Conservation (phyloP, 2,113 vertebrate genomes). For the Chaetodon auriga region DNA sequence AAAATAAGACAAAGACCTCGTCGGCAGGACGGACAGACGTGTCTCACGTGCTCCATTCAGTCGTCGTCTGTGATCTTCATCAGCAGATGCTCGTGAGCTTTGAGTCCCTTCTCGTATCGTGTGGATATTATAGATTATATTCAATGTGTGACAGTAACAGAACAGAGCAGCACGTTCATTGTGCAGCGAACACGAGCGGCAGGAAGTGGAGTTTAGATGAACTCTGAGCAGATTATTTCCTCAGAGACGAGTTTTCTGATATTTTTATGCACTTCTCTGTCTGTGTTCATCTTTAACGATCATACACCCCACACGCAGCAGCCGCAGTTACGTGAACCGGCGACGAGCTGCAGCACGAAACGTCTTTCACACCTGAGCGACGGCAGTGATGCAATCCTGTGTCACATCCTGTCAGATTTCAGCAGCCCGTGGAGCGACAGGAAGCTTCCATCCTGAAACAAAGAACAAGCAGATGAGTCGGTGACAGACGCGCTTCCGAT, state of each 20-base stretch:
- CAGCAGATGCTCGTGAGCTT: neutral
- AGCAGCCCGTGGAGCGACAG: neutral
- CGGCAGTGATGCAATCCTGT: neutral
- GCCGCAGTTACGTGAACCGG: neutral
- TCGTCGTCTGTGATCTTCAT: neutral
- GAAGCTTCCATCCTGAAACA: slow-evolving; percentile 6
- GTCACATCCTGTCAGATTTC: slow-evolving; percentile 3
- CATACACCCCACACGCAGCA: neutral
- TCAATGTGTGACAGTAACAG: no score
- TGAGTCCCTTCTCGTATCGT: no score
- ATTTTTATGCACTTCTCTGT: no score
- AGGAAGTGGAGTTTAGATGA: no score
- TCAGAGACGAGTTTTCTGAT: no score
- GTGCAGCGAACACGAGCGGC: no score
- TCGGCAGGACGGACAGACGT: neutral
- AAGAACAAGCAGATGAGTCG: slow-evolving; percentile 1
- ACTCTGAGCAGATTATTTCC: no score
- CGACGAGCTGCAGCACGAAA: neutral
- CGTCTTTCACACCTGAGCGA: neutral
- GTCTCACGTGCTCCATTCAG: neutral
- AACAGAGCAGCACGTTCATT: no score
- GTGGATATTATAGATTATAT: no score
- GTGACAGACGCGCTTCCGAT: no score
- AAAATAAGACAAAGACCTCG: neutral
- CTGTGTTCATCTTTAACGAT: no score